Evolutionary conservation across 2,888 invertebrate species (phyloP), one percentile per base, ranked within the genome.

Genomic region (Morpho deidamia): DNA sequence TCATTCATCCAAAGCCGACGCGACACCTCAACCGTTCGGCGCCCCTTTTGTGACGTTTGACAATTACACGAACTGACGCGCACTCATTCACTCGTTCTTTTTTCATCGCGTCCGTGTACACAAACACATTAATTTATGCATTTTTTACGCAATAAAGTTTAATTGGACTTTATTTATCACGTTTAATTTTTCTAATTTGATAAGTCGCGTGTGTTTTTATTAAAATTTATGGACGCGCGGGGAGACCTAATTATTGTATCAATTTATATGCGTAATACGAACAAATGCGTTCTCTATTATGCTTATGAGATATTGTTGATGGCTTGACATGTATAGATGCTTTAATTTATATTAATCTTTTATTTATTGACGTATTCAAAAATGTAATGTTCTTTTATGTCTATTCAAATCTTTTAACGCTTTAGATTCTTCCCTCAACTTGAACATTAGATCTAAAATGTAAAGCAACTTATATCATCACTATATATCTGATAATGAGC

Each of bases 131-230:
- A 87, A 89, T 87, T 88, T 88, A 89, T 89, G 85, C 87, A 77
- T 87, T 87, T 88, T 89, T 88, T 86, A 89, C 87, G 87, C 86
- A 88, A 88, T 89, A 89, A 89, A 75, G 71, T 74, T 87, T 89
- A 88, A 89, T 89, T 85, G 87, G 78, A 71, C 81, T 83, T 85
- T 86, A 88, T 88, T 87, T 85, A 87, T 87, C 87, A 83, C 83
- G 82, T 85, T 87, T 87, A 89, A 88, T 89, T 86, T 87, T 86
- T 85, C 78, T 88, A 87, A 89, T 89, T 88, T 79, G 84, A 89
- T 89, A 81, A 87, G 76, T 74, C 69, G 67, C 67, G 66, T 65
- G 70, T 61, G 71, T 74, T 74, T 68, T 81, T 77, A 88, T 87
- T 86, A 78, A 70, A 79, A 88, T 87, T 87, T 86, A 89, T 84